These are phyloP conservation scores for Lemur catta DNA, from an alignment of 2,797 vertebrate species.

Conservation along the genomic window DNA sequence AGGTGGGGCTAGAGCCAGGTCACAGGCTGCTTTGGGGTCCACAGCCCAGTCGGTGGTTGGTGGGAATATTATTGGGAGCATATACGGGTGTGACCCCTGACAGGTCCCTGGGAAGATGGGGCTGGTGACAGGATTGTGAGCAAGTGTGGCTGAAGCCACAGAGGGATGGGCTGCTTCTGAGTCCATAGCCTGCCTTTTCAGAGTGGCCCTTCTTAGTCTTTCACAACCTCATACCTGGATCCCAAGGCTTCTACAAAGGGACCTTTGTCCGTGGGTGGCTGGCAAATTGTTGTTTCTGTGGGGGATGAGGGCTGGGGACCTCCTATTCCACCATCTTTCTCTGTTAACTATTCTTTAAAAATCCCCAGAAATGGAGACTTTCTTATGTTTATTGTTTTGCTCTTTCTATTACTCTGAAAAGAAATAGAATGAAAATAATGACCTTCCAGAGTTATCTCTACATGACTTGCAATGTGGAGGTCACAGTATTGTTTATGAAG, in stretches of 20 bases:
- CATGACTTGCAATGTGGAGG: fast-evolving
- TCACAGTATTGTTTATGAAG: neutral
- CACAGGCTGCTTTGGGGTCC: neutral
- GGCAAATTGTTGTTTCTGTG: neutral
- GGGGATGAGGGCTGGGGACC: no score
- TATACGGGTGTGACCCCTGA: neutral
- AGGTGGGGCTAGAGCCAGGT: neutral
- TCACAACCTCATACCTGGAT: neutral
- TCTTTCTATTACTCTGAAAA: neutral
- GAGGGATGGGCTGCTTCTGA: neutral
- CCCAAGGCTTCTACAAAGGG: neutral
- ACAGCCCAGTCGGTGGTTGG: neutral
- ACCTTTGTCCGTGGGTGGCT: neutral
- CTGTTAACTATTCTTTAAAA: neutral
- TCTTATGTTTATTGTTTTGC: neutral
- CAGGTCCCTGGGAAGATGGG: neutral
- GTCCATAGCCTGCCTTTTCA: neutral
- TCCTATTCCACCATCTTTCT: neutral
- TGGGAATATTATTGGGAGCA: neutral
- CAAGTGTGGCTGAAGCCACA: neutral
- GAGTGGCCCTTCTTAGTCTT: neutral
- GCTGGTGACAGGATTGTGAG: neutral
- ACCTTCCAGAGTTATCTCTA: neutral
- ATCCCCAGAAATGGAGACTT: neutral
- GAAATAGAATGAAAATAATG: neutral